Base-by-base conservation (phyloP, 1,140 invertebrate genomes). In the Drosophila arizonae region DNA sequence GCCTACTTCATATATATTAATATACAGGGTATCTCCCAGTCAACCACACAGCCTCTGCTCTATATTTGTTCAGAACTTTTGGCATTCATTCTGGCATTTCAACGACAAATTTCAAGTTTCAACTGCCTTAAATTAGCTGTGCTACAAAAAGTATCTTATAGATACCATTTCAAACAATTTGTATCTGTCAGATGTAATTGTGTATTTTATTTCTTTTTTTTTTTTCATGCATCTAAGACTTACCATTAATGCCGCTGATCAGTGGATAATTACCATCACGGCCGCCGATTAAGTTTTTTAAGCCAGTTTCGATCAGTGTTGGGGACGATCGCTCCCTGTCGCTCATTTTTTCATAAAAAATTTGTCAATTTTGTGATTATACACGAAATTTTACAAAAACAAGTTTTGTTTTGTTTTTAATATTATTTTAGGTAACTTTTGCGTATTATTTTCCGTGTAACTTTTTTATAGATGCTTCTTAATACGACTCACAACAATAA, bases 251-350 rank as follows among this genome's bases (percentile, higher is more conserved):
- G 92, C 93, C 93, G 92, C 93, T 94, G 93, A 95, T 95, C 79
- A 95, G 93, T 92, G 95, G 95, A 93, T 95, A 95, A 92, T 95
- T 94, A 92, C 94, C 93, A 94, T 95, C 95, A 92, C 95, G 94
- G 86, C 95, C 94, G 92, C 95, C 95, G 92, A 95, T 95, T 92
- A 95, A 94, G 93, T 95, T 95, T 93, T 94, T 95, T 93, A 95
- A 94, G 93, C 95, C 95, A 93, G 94, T 95, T 94, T 95, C 95
- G 93, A 95, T 94, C 92, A 95, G 94, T 93, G 94, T 95, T 92
- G 95, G 95, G 93, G 95, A 95, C 92, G 95, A 95, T 93, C 95
- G 94, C 93, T 95, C 95, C 94, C 95, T 95, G 93, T 95, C 95
- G 93, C 94, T 95, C 95, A 95, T 95, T 93, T 93, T 92, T 81